Percentiles rank a stretch among this genome's conserved stretches.
phyloP scores from a whole-genome alignment of 2,113 vertebrate genomes.

The Alces alces region DNA sequence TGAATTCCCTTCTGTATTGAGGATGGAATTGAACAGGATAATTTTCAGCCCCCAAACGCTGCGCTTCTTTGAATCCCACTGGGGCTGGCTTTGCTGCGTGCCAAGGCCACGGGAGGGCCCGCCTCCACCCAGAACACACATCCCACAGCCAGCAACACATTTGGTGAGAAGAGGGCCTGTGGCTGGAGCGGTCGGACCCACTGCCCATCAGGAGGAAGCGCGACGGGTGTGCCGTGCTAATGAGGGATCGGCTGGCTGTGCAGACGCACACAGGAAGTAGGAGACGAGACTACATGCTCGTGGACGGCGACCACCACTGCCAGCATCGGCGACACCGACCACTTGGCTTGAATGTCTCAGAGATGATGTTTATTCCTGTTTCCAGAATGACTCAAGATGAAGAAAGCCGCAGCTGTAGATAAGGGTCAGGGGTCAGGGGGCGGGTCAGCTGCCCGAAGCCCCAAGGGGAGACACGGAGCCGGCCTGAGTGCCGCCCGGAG shows the following conservation, averaged over 20 bases:
- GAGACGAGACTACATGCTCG: rapidly evolving
- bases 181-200: neutral
- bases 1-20: neutral
- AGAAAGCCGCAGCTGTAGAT: neutral
- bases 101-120: neutral
- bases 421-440: neutral
- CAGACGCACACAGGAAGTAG: rapidly evolving
- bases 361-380: neutral
- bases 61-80: neutral
- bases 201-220: rapidly evolving
- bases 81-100: neutral
- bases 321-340: neutral
- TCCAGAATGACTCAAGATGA: neutral
- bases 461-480: rapidly evolving
- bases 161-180: neutral
- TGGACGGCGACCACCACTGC: neutral
- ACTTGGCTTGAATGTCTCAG: neutral
- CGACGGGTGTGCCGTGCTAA: rapidly evolving
- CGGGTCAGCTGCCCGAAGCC: neutral
- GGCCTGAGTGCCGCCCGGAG: rapidly evolving
- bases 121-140: neutral
- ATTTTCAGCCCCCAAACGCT: neutral
- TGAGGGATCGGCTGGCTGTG: rapidly evolving
- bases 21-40: neutral
- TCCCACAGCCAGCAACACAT: neutral